Conservation (phyloP, 2,888 invertebrate species). For the Emmelina monodactyla region DNA sequence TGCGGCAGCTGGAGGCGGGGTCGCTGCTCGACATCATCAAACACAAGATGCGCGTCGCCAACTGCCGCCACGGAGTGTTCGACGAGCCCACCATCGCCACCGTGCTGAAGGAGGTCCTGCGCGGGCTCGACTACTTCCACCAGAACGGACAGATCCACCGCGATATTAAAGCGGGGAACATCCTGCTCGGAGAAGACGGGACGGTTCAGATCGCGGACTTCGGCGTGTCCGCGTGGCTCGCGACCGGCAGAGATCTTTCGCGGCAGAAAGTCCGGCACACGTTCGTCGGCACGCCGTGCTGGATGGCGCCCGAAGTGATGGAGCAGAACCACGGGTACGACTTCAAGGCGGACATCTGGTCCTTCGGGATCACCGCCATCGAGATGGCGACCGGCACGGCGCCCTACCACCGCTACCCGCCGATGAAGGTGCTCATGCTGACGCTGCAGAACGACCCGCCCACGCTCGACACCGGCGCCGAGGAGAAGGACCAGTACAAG, state of each 20-base stretch:
- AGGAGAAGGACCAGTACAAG: conserved; percentile 98
- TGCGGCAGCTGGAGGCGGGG: conserved; percentile 94
- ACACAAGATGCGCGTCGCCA: conserved; percentile 89
- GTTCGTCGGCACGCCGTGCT: conserved; percentile 99
- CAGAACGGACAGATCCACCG: conserved; percentile 95
- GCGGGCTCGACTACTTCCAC: conserved; percentile 93
- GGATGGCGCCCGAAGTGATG: conserved; percentile 99
- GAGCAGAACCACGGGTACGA: conserved; percentile 99
- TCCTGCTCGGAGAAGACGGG: conserved; percentile 96
- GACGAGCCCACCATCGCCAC: conserved; percentile 99
- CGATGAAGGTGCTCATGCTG: conserved; percentile 99
- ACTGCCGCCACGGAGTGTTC: conserved; percentile 96
- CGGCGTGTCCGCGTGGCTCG: conserved; percentile 98
- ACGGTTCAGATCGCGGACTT: conserved; percentile 99
- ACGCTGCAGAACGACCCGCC: conserved; percentile 99
- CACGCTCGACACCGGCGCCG: conserved; percentile 93
- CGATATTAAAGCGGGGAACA: conserved; percentile 96
- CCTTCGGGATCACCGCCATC: conserved; percentile 96
- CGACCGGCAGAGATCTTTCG: conserved; percentile 94
- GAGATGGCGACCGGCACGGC: conserved; percentile 99
- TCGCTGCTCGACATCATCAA: conserved; percentile 92
- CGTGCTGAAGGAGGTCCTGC: conserved; percentile 93
- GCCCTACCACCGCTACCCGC: conserved; percentile 99
- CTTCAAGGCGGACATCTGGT: conserved; percentile 90
- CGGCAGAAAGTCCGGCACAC: conserved; percentile 97